These are phyloP conservation scores for Anthopleura sola DNA, from an alignment of 64 coral and sea anemone genomes.

Conservation along the genomic window DNA sequence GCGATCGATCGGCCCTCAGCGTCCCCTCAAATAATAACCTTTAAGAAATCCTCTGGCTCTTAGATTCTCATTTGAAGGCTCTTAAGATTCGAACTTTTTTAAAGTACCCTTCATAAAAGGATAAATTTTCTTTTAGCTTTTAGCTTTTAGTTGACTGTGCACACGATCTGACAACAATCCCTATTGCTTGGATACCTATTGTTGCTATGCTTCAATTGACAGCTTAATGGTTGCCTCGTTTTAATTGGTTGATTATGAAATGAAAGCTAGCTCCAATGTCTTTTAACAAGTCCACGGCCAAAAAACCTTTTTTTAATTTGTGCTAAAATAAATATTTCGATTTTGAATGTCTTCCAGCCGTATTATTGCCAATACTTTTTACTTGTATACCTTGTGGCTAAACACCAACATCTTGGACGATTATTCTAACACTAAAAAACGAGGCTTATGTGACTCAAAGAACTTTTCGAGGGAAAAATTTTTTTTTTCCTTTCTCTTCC, in stretches of 20 bases:
- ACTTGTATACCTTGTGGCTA: too few relatives aligned
- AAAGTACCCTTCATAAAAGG: background rate
- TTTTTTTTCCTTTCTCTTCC: too few relatives aligned
- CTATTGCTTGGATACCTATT: slow-evolving; percentile 13
- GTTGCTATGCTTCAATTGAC: background rate
- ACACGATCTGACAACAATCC: slow-evolving; percentile 6
- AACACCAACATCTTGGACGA: too few relatives aligned
- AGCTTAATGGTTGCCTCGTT: slow-evolving; percentile 16
- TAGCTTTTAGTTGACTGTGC: background rate
- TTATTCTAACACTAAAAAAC: too few relatives aligned
- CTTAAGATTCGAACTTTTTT: background rate
- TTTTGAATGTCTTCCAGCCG: too few relatives aligned
- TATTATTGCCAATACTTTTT: too few relatives aligned
- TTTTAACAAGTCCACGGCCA: background rate
- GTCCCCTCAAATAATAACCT: background rate
- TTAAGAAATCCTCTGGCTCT: background rate
- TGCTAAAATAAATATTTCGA: too few relatives aligned
- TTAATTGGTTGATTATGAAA: background rate
- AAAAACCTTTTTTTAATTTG: background rate
- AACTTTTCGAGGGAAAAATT: too few relatives aligned
- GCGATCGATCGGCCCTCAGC: background rate
- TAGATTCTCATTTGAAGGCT: background rate
- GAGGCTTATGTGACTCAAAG: too few relatives aligned
- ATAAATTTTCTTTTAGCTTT: background rate
- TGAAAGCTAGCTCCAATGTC: background rate